These are phyloP conservation scores for Tachina lurida DNA, from an alignment of 2,888 invertebrate species.

Conservation along the genomic window DNA sequence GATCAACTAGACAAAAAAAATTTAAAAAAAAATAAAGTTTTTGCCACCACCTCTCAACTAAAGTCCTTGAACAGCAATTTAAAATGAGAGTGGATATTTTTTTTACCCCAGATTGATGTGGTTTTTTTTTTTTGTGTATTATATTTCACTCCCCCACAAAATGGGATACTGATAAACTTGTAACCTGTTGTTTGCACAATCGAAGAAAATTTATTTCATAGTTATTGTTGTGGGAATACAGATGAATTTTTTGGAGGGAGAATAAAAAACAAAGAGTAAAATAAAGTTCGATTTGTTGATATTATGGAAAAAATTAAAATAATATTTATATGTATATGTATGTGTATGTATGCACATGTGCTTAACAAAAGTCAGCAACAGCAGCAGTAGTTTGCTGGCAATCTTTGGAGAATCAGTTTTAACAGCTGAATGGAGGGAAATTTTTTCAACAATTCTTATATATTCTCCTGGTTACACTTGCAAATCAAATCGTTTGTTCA, in stretches of 20 bases:
- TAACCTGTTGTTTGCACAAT: conserved; percentile 42
- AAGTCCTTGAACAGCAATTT: conserved; percentile 25
- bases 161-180: conserved; percentile 16
- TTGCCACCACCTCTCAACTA: background rate
- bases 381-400: background rate
- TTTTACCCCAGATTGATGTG: conserved; percentile 11
- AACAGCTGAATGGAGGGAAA: background rate
- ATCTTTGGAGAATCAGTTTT: conserved; percentile 16
- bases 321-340: background rate
- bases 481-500: background rate
- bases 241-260: background rate
- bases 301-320: background rate
- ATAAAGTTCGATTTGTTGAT: conserved; percentile 27
- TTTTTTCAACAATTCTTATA: background rate
- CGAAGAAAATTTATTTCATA: conserved; percentile 42
- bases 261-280: conserved; percentile 14
- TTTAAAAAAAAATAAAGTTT: background rate
- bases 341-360: background rate
- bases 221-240: conserved; percentile 45
- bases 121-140: background rate
- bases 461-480: conserved; percentile 5
- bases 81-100: conserved; percentile 3
- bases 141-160: background rate
- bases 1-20: background rate
- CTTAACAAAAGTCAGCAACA: background rate